Percentiles rank a stretch among this genome's conserved stretches.
These are phyloP conservation scores for Periophthalmus modestus DNA, from an alignment of 2,113 vertebrate species.

Conservation along the genomic window DNA sequence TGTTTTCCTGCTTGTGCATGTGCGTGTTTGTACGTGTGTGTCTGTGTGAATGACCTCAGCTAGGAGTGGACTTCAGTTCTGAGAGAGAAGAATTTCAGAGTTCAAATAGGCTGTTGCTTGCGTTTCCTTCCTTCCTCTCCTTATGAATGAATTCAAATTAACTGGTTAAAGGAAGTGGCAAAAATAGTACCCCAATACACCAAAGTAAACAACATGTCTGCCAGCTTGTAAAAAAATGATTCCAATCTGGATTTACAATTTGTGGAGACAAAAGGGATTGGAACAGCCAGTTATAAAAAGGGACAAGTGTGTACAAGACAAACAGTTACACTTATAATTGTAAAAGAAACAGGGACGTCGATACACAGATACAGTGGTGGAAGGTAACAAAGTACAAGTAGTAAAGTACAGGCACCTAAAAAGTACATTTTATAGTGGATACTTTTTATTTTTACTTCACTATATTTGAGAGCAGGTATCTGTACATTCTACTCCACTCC, in stretches of 20 bases:
- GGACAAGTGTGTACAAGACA: no score
- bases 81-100: conserved; percentile 43
- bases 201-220: background rate
- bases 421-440: no score
- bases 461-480: no score
- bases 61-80: conserved; percentile 60
- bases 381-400: no score
- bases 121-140: conserved; percentile 56
- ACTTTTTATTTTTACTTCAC: no score
- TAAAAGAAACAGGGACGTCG: no score
- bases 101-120: conserved; percentile 29
- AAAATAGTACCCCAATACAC: background rate
- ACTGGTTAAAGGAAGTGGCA: conserved; percentile 12
- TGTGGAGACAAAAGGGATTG: no score
- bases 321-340: no score
- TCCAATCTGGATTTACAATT: background rate
- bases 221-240: background rate
- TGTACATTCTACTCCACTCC: no score
- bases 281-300: no score
- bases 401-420: no score
- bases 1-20: conserved; percentile 19
- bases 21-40: conserved; percentile 7
- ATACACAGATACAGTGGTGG: no score
- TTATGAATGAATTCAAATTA: conserved; percentile 27
- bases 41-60: conserved; percentile 49